Conservation (phyloP, 1,140 invertebrate species). For the Cyclina sinensis region DNA sequence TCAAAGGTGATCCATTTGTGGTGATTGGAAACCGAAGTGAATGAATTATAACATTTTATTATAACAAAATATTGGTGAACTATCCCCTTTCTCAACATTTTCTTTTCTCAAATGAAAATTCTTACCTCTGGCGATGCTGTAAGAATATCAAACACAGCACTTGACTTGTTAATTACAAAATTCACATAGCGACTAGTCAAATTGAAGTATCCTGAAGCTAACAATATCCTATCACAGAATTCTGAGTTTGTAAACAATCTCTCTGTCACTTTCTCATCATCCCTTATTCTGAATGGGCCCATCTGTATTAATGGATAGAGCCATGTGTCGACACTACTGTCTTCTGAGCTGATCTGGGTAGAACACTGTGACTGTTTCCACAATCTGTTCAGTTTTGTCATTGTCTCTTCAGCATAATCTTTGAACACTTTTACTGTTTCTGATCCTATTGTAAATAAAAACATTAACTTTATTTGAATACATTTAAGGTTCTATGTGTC, state of each 20-base stretch:
- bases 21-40: too few species aligned
- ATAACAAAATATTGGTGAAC: too few species aligned
- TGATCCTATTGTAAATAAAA: conserved; percentile 51
- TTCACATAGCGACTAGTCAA: conserved; percentile 95
- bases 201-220: conserved; percentile 99
- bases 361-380: conserved; percentile 7
- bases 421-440: conserved; percentile 73
- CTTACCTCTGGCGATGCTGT: conserved; percentile 96
- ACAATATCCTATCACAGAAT: conserved; percentile 88
- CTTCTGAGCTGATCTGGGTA: not conserved
- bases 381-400: conserved; percentile 59
- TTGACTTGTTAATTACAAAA: conserved; percentile 92
- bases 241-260: conserved; percentile 88
- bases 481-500: conserved; percentile 85
- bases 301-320: conserved; percentile 98
- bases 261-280: conserved; percentile 94
- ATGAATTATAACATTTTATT: too few species aligned
- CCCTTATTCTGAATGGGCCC: conserved; percentile 94
- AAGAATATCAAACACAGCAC: conserved; percentile 93
- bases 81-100: too few species aligned
- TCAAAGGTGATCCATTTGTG: too few species aligned
- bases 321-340: conserved; percentile 91
- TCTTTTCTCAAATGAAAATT: too few species aligned
- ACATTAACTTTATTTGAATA: not conserved
- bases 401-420: conserved; percentile 71